Conservation (phyloP, 2,797 vertebrate species). For the Liasis olivaceus region DNA sequence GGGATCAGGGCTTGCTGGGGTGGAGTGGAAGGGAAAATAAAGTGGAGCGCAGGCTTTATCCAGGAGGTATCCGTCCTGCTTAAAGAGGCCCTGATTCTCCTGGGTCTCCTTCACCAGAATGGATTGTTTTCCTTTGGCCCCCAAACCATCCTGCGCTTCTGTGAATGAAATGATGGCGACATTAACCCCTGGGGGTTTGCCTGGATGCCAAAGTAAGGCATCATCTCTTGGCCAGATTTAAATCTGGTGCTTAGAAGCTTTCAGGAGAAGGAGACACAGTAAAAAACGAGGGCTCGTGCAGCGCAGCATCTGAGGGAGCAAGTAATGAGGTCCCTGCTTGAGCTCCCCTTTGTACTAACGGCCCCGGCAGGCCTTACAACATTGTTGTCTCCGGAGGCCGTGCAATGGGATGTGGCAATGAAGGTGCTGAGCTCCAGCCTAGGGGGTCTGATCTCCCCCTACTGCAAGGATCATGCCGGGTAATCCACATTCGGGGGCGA, state of each 20-base stretch:
- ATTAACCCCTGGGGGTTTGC: accelerated
- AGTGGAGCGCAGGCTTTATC: not conserved
- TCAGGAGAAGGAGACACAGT: not conserved
- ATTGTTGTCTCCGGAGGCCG: too few relatives aligned
- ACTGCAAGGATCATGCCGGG: too few relatives aligned
- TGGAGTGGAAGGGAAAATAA: not conserved
- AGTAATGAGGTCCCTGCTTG: too few relatives aligned
- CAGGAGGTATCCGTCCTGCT: not conserved
- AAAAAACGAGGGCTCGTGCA: not conserved
- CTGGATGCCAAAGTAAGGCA: accelerated
- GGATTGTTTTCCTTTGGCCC: not conserved
- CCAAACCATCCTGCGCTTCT: not conserved
- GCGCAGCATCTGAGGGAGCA: too few relatives aligned
- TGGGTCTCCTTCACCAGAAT: not conserved
- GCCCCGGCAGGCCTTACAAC: too few relatives aligned
- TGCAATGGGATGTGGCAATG: too few relatives aligned
- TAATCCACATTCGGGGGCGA: too few relatives aligned
- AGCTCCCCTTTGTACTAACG: too few relatives aligned
- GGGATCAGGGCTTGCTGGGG: too few relatives aligned
- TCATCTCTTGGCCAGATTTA: accelerated
- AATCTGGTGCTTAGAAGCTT: accelerated
- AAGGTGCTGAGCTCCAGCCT: too few relatives aligned
- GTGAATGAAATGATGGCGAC: slow-evolving; percentile 6
- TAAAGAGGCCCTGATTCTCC: not conserved
- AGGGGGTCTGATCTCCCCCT: too few relatives aligned